Conservation (phyloP, 2,113 vertebrate genomes). For the Misgurnus anguillicaudatus region DNA sequence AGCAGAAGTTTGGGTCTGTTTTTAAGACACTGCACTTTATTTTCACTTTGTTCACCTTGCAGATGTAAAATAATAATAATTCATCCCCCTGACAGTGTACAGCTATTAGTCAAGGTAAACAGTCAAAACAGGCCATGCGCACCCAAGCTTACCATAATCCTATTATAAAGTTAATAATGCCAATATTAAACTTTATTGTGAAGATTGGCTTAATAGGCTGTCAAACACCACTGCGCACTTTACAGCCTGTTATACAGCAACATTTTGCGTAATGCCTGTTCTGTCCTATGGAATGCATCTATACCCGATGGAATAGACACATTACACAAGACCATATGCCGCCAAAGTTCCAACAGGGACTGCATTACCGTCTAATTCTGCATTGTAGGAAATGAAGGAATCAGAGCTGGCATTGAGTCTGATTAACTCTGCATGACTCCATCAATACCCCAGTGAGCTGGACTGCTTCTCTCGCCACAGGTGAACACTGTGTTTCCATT, state of each 20-base stretch:
- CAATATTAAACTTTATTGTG: background rate
- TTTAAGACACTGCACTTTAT: too few species aligned
- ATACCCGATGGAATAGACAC: conserved; percentile 12
- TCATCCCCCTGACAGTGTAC: background rate
- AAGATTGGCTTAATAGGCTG: background rate
- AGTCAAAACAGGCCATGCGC: background rate
- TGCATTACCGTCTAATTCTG: conserved; percentile 40
- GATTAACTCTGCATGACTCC: conserved; percentile 51
- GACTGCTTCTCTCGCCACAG: conserved; percentile 51
- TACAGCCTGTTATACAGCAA: conserved; percentile 5
- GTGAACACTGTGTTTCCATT: conserved; percentile 38
- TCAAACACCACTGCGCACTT: background rate
- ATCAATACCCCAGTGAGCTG: conserved; percentile 54
- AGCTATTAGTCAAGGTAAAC: background rate
- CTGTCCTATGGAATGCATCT: conserved; percentile 21
- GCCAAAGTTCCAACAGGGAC: conserved; percentile 46
- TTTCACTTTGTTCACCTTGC: too few species aligned
- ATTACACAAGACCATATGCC: conserved; percentile 36
- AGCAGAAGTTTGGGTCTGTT: too few species aligned
- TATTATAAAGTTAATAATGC: background rate
- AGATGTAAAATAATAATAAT: background rate
- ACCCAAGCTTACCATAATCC: background rate
- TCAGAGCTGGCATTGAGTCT: conserved; percentile 49
- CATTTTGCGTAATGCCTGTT: conserved; percentile 5
- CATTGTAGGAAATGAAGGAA: conserved; percentile 51